Evolutionary conservation across 1,140 invertebrate genomes (phyloP).

Genomic region (Heliconius eleuchia): DNA sequence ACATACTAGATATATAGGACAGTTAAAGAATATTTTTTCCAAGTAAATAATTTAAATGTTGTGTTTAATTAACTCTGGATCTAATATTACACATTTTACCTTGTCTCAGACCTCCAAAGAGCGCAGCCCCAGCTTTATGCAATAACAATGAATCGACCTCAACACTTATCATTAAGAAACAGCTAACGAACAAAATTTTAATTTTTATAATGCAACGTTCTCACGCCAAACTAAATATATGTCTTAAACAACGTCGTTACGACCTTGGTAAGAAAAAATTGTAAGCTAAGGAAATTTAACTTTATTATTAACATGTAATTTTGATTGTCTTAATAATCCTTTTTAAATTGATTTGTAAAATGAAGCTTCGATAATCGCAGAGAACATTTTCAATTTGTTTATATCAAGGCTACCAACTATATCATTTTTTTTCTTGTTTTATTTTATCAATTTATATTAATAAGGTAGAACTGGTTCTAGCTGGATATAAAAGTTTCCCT

Average conservation of each 20-base stretch:
- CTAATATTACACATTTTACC: constrained; percentile 66
- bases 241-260: constrained; percentile 46
- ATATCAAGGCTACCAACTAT: neutral
- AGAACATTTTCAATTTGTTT: neutral
- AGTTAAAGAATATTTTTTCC: neutral
- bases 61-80: constrained; percentile 15
- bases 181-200: constrained; percentile 64
- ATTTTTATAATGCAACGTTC: constrained; percentile 70
- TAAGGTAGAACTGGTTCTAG: too few species aligned
- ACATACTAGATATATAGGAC: neutral
- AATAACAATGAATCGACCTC: constrained; percentile 70
- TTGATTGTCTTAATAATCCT: neutral
- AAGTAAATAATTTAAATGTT: neutral
- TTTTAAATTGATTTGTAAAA: neutral
- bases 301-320: constrained; percentile 22
- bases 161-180: constrained; percentile 69
- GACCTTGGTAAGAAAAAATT: constrained; percentile 51
- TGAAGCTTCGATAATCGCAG: neutral
- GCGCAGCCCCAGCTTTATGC: constrained; percentile 50
- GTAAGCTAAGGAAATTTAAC: constrained; percentile 41
- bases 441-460: too few species aligned
- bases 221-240: constrained; percentile 61
- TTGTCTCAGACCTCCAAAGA: constrained; percentile 67
- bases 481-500: neutral
- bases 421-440: too few species aligned